phyloP scores from a whole-genome alignment of 2,888 invertebrate species.

The Sepiola atlantica region DNA sequence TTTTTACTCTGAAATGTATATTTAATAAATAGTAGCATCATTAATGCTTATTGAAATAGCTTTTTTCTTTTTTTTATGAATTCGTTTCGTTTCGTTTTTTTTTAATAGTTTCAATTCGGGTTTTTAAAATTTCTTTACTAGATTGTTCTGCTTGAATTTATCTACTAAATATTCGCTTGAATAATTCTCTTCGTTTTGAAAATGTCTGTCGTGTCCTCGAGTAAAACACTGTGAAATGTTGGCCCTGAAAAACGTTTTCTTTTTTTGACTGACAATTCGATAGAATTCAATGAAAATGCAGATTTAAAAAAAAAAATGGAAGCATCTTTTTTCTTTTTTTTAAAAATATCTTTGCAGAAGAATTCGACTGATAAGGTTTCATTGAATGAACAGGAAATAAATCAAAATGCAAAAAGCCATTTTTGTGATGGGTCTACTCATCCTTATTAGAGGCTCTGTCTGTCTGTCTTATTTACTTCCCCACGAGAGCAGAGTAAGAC shows the following conservation, averaged over 20 bases:
- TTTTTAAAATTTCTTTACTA: not conserved
- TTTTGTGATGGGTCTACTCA: too few species aligned
- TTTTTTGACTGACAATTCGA: not conserved
- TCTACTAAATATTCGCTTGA: not conserved
- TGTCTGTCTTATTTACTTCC: too few species aligned
- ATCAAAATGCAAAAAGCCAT: not conserved
- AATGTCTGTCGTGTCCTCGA: not conserved
- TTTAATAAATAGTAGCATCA: not conserved
- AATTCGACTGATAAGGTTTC: not conserved
- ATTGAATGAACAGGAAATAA: not conserved
- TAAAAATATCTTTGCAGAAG: not conserved
- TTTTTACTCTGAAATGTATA: not conserved
- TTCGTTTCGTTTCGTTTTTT: not conserved
- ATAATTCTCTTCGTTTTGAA: not conserved
- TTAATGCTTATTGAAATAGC: not conserved
- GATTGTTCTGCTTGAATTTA: not conserved
- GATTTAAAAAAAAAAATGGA: not conserved
- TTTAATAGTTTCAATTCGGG: not conserved
- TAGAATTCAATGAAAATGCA: not conserved
- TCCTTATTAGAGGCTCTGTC: too few species aligned
- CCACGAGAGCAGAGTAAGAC: too few species aligned
- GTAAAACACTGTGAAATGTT: constrained; percentile 3
- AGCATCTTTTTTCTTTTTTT: not conserved
- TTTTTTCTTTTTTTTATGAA: not conserved
- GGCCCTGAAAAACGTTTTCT: not conserved